Base-by-base conservation (phyloP, 2,797 vertebrate genomes). In the Pangasius larnaudii region DNA sequence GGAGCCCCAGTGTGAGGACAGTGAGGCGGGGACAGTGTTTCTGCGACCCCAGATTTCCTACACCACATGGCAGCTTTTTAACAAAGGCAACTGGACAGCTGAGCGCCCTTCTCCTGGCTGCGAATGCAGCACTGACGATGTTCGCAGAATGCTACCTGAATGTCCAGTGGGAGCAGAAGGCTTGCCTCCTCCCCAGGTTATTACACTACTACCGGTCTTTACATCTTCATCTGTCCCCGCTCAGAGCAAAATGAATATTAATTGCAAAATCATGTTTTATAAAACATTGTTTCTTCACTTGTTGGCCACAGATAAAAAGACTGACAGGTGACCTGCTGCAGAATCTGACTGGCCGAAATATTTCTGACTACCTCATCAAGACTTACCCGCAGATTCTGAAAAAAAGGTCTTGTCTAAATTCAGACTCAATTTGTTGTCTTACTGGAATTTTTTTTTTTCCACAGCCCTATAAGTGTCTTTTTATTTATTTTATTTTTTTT, bases 301-400 rank as follows among this genome's bases (percentile, higher is more conserved):
- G 61, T 91, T 90, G 88, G 63, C 22, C 22, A 63, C 91, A 98
- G 97, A 93, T 96, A 10, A 96, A 89, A 86, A 95, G 95, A 74
- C 87, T 89, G 71, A 97, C 96, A 0, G 97, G 97, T 0, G 96
- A 98, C 61, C 2, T 96, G 86, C 94, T 99, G 9, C 97, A 97
- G 94, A 98, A 98, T 92, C 91, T 99, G 92, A 98, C 97, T 0
- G 95, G 94, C 46, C 95, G 96, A 84, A 98, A 98, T 90, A 93
- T 99, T 90, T 97, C 97, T 0, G 97, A 99, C 94, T 98, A 98
- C 91, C 95, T 99, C 92, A 96, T 98, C 88, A 99, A 99, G 94
- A 98, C 97, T 6, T 99, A 98, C 91, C 93, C 97, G 0, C 95
- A 96, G 91, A 96, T 98, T 90, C 95, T 99, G 85, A 96, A 93